Conservation (phyloP, 2,113 vertebrate species). For the Andinoacara biseriatus region DNA sequence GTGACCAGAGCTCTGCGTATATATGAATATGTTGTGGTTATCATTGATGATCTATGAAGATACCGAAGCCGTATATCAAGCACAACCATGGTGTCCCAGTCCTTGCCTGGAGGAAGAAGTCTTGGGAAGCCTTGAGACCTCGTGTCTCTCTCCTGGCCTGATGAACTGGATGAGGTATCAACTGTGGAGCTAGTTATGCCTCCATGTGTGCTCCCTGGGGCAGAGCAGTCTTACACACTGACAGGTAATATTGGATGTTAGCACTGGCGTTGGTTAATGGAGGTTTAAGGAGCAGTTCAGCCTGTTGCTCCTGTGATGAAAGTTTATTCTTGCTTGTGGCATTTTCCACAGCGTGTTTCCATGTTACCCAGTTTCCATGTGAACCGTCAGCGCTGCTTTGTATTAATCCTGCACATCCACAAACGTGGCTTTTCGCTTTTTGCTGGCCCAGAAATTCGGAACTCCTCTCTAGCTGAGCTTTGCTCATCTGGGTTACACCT, state of each 20-base stretch:
- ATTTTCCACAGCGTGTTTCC: constrained; percentile 4
- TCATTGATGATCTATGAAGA: not conserved
- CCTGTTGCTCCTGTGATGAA: not conserved
- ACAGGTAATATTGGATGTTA: not conserved
- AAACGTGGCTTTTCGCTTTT: not conserved
- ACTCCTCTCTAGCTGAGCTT: not conserved
- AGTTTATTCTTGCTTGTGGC: not conserved
- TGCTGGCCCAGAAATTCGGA: not conserved
- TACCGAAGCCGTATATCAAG: not conserved
- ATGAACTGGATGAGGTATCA: not conserved
- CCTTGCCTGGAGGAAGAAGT: not conserved
- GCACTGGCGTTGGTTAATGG: not conserved
- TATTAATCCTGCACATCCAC: not conserved
- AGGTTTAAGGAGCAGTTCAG: not conserved
- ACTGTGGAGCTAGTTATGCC: not conserved
- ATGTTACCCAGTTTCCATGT: not conserved
- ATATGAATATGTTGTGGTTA: constrained; percentile 5
- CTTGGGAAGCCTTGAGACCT: not conserved
- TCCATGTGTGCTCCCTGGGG: not conserved
- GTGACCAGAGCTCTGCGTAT: not conserved
- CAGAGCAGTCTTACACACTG: not conserved
- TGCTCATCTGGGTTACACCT: not conserved
- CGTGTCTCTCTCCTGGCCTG: not conserved
- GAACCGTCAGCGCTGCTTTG: not conserved
- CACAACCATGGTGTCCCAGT: not conserved